Evolutionary conservation across 2,888 invertebrate species (phyloP), one percentile per base, ranked within the genome.

Genomic region (Amorpha juglandis): DNA sequence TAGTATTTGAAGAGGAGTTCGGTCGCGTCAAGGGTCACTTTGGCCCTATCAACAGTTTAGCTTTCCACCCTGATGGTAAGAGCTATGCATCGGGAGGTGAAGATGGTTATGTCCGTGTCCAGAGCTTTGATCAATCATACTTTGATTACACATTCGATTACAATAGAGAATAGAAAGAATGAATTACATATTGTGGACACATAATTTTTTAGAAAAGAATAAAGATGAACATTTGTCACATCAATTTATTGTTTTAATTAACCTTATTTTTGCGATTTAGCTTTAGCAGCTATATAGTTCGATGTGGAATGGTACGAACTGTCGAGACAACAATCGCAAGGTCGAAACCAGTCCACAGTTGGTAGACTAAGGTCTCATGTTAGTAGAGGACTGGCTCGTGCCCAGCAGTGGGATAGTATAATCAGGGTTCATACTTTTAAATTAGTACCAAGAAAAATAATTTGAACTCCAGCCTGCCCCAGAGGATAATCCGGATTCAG

Each of bases 21-120:
- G 99, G 97, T 0, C 94, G 98, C 69, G 96, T 99, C n/a, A 99
- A 99, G 88, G 99, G 99, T 67, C 99, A 99, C 93, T 99, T 99
- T 85, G 99, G 99, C 77, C 99, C 99, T 1, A 99, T 99, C 81
- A 99, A 99, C 95, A 98, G 98, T 90, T 95, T 99, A 76, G 97
- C 98, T 63, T 99, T 99, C 94, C 99, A 99, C 92, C 99, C 99
- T 0, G 98, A 98, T 93, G 99, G 99, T 63, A 97, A 97, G 85
- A 98, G 98, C 84, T 98, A 98, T 88, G 97, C 98, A 67, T 98
- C 98, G 64, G 99, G 99, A 33, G 99, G 99, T 84, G 99, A 99
- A 93, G 99, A 99, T 90, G 99, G 99, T 94, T 99, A 98, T 86
- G 97, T 99, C 62, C 95, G 99, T 81, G 96, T 99, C 67, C 99